Evolutionary conservation across 92 coral and sea anemone species (phyloP), one percentile per base, ranked within the genome.

Genomic region (Actinernus sp.): DNA sequence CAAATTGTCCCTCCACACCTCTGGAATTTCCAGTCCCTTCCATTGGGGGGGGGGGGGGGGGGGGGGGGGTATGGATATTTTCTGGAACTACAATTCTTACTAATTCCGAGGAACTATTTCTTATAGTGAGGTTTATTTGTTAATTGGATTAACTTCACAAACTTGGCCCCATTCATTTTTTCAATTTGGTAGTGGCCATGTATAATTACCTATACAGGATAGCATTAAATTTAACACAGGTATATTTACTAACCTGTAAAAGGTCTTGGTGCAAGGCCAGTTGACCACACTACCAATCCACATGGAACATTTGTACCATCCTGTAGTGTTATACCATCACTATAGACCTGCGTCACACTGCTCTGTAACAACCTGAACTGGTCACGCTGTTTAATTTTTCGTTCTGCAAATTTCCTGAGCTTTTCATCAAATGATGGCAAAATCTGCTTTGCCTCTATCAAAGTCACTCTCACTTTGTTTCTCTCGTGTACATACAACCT

Each of bases 221-320:
- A 8, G 8, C 43, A n/a, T n/a, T n/a, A n/a, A n/a, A n/a, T n/a
- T n/a, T n/a, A n/a, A n/a, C n/a, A n/a, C n/a, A n/a, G 27, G 18
- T 16, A 24, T 6, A 30, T 11, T 0, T 54, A 27, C 79, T 30
- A 76, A 94, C 98, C 98, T 47, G 91, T 88, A 55, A 94, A 94
- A 52, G 81, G 73, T 36, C 98, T 76, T 21, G 98, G 97, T 23
- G 97, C 98, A 12, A 94, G 83, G 11, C 98, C 98, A 21, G 98
- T 94, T 12, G 98, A 94, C 98, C 98, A 94, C 19, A 94, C 98
- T 13, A 94, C 97, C 76, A 94, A 61, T 50, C 98, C 88, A 76
- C 94, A 94, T 6, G 87, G 94, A 39, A 94, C 27, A n/a, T 28
- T 53, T 3, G 83, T 51, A 13, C 97, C 98, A 87, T 84, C 95